Percentiles rank a stretch among this genome's conserved stretches.
Conservation (phyloP, 2,797 vertebrate species). For the Hemitrygon akajei region DNA sequence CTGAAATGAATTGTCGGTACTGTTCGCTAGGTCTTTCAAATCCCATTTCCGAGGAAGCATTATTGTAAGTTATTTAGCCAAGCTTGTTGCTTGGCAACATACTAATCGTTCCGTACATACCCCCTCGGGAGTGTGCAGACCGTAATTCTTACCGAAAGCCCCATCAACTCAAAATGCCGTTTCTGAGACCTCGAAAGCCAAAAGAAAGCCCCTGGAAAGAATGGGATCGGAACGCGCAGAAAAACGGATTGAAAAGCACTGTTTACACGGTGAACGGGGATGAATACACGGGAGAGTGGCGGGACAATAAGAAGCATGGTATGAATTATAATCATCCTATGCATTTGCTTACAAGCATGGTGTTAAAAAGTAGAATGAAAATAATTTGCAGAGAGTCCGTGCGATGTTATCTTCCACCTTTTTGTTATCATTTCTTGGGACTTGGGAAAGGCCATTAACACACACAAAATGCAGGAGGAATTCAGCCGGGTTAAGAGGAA, state of each 20-base stretch:
- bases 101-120: not conserved
- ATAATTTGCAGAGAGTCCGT: not conserved
- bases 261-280: conserved; percentile 69
- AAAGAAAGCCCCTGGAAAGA: conserved; percentile 51
- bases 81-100: not conserved
- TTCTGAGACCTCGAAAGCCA: conserved; percentile 49
- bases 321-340: conserved; percentile 39
- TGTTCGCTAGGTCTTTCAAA: not conserved
- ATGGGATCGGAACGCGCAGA: conserved; percentile 71
- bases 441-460: too few species aligned
- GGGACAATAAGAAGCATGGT: conserved; percentile 80
- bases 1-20: not conserved
- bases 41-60: not conserved
- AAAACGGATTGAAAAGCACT: conserved; percentile 62
- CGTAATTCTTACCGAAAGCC: not conserved
- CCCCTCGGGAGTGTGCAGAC: not conserved
- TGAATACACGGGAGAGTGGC: conserved; percentile 80
- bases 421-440: too few species aligned
- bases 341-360: not conserved
- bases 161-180: conserved; percentile 55
- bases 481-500: too few species aligned
- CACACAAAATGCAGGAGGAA: too few species aligned
- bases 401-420: too few species aligned
- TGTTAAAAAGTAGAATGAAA: not conserved
- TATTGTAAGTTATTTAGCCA: conserved; percentile 35